phyloP scores from a whole-genome alignment of 2,113 vertebrate species.

The Perccottus glenii region DNA sequence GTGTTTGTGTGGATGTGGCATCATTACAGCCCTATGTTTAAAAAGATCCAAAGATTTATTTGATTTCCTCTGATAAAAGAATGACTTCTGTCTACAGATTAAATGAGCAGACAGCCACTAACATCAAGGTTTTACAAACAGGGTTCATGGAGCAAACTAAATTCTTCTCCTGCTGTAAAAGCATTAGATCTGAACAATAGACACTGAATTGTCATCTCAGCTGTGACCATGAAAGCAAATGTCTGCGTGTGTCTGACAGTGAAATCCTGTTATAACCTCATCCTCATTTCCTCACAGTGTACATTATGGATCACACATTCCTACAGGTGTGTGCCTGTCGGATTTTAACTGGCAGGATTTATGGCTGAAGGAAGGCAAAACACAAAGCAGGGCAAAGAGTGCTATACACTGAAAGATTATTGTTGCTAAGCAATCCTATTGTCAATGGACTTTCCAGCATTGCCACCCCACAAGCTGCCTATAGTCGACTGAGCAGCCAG shows the following conservation, averaged over 20 bases:
- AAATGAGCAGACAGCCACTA: conserved; percentile 22
- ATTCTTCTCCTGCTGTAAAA: neutral
- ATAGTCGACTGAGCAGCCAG: conserved; percentile 55
- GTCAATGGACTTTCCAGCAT: conserved; percentile 48
- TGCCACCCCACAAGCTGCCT: conserved; percentile 42
- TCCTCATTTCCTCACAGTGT: conserved; percentile 11
- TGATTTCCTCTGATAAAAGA: conserved; percentile 9
- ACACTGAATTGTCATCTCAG: neutral
- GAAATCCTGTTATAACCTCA: conserved; percentile 13
- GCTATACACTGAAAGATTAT: conserved; percentile 38
- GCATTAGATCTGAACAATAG: neutral
- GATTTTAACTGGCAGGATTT: neutral
- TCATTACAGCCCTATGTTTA: no score
- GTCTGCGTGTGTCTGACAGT: neutral
- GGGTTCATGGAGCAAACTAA: conserved; percentile 4
- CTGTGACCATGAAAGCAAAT: conserved; percentile 7
- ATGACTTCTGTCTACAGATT: conserved; percentile 20
- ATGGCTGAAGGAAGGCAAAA: neutral
- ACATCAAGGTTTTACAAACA: neutral
- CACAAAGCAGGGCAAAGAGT: conserved; percentile 15
- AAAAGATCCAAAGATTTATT: conserved; percentile 2
- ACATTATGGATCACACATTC: conserved; percentile 20
- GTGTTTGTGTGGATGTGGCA: neutral
- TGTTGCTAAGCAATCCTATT: conserved; percentile 74
- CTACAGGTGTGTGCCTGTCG: conserved; percentile 19